Conservation (phyloP, 2,113 vertebrate species). For the Candoia aspera region DNA sequence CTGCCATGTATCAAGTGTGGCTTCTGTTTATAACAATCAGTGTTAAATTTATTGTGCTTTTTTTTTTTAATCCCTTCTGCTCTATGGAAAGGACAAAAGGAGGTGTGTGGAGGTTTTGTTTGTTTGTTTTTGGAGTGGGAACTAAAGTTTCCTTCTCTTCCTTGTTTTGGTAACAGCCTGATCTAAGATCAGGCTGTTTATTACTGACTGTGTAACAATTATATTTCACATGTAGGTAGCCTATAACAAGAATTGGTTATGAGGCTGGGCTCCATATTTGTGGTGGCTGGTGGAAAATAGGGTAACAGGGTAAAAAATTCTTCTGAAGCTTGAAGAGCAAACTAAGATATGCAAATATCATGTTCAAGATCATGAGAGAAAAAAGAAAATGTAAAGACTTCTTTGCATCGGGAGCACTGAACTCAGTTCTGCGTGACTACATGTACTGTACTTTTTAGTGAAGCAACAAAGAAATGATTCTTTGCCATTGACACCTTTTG, state of each 20-base stretch:
- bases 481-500: not conserved
- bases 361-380: not conserved
- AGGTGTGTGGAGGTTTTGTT: not conserved
- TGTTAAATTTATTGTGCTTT: not conserved
- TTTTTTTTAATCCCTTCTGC: not conserved
- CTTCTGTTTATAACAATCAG: not conserved
- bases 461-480: not conserved
- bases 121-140: not conserved
- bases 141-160: not conserved
- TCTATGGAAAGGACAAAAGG: not conserved
- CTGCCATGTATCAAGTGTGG: not conserved
- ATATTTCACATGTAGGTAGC: not conserved
- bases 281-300: no score
- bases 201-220: not conserved
- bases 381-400: not conserved
- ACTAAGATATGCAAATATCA: not conserved
- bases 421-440: not conserved
- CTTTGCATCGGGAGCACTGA: not conserved
- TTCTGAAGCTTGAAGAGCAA: not conserved
- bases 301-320: not conserved
- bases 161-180: not conserved
- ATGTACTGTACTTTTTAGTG: not conserved
- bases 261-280: no score
- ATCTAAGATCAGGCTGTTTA: no score
- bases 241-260: not conserved